Evolutionary conservation across 2,113 vertebrate species (phyloP), one percentile per base, ranked within the genome.

Genomic region (Sapayoa aenigma): DNA sequence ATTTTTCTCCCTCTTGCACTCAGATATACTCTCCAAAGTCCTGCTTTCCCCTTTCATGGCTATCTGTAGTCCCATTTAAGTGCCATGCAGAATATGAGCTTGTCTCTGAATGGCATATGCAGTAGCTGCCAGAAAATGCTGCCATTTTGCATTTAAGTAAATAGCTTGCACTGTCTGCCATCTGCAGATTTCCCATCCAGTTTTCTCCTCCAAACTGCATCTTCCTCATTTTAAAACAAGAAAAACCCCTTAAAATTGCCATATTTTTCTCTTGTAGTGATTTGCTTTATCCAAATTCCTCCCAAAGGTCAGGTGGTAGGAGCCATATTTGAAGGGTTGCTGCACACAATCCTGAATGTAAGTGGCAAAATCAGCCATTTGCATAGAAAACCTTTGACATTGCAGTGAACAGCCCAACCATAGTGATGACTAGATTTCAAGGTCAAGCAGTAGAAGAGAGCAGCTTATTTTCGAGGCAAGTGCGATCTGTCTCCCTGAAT

Each of bases 31-130:
- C 69, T 24, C 30, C 12, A 4, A 65, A 47, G 9, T 41, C 31
- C 35, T 46, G 3, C 22, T 49, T 41, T 14, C 9, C 18, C 24
- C 10, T 25, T 82, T 71, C 66, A 53, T 6, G 10, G 39, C 20
- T 91, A 50, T 75, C 50, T 79, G 30, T 23, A 42, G 21, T 53
- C 46, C 74, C 59, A 27, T 84, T 69, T 35, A 82, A 90, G 50
- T 5, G 3, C 14, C n/a, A 59, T 14, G 18, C 15, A 78, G 37
- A 8, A 75, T 28, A 42, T 1, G 1, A 84, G 4, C 39, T 72
- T 71, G 25, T 65, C 33, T 47, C 75, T 50, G 39, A 90, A 73
- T 3, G 7, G 22, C 0, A 0, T 56, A 53, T 0, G 1, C 4
- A 5, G 20, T 11, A 87, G 47, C 60, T n/a, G 5, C 46, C 69